Evolutionary conservation across 2,797 vertebrate species (phyloP), one percentile per base, ranked within the genome.

Genomic region (Fringilla coelebs): DNA sequence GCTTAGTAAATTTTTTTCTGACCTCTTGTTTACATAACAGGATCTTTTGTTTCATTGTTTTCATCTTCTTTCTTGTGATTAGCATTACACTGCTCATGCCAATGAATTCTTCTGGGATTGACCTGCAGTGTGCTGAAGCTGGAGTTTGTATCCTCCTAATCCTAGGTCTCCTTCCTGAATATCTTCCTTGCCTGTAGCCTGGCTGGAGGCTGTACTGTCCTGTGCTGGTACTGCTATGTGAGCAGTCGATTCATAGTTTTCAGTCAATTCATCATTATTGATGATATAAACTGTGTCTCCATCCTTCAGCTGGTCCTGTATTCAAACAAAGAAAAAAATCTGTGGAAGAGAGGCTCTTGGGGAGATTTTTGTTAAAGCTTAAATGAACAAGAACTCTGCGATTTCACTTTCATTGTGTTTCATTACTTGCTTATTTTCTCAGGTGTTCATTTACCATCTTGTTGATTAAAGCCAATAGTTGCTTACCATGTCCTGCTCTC

Each of bases 81-180:
- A 77, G 14, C 11, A 14, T 60, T 63, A 36, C 2, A 10, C 28
- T 60, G 34, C 63, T 95, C 72, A 66, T 41, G 82, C 65, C 17
- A 71, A 6, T 51, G 88, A 96, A 38, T 87, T 95, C 40, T 80
- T 62, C 48, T 94, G 91, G 57, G 91, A 32, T 36, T 96, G 96
- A 85, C 63, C 62, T 4, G 43, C 77, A 28, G 66, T 28, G 45
- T 91, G 83, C 66, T 97, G 96, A 36, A 97, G 83, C 34, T 97
- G 96, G 70, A 98, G 97, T 67, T 96, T 94, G 67, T 96, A 96
- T 6, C 95, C 93, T 86, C 98, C 98, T 26, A 98, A 97, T 62
- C 98, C 98, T 19, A 98, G 97, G 63, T 98, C 98, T 91, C 98
- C 98, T 90, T 98, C 98, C 13, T 97, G 93, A 90, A 98, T 96